phyloP scores from a whole-genome alignment of 2,113 vertebrate species.

The Actenoides hombroni region DNA sequence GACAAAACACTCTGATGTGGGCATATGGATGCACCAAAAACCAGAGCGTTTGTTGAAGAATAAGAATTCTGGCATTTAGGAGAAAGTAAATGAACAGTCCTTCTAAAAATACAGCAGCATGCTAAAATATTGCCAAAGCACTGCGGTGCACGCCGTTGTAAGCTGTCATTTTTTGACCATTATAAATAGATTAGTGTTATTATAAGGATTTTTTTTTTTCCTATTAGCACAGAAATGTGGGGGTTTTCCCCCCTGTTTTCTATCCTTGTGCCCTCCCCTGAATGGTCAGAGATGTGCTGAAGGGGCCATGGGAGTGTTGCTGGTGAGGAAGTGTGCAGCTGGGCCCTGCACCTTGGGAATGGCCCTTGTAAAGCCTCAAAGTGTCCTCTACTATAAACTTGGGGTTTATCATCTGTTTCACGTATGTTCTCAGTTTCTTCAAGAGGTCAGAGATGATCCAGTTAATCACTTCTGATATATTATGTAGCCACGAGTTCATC shows the following conservation, averaged over 20 bases:
- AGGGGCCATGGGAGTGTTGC: not conserved
- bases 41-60: slow-evolving; percentile 34
- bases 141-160: slow-evolving; percentile 35
- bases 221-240: not conserved
- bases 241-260: not conserved
- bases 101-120: slow-evolving; percentile 61
- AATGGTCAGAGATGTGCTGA: not conserved
- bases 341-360: not conserved
- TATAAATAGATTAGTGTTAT: slow-evolving; percentile 58
- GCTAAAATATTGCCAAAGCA: slow-evolving; percentile 58
- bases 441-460: not conserved
- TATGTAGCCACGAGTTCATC: not conserved
- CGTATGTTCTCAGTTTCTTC: not conserved
- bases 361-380: not conserved
- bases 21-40: slow-evolving; percentile 30
- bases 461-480: not conserved
- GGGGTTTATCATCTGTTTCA: not conserved
- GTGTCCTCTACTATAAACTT: not conserved
- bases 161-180: slow-evolving; percentile 58
- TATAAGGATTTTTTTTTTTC: slow-evolving; percentile 45
- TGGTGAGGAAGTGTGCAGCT: not conserved
- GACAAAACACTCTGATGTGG: slow-evolving; percentile 24
- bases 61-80: slow-evolving; percentile 36
- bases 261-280: not conserved
- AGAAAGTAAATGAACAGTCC: slow-evolving; percentile 59